Base-by-base conservation (phyloP, 2,113 vertebrate genomes). In the Poicephalus meyeri region DNA sequence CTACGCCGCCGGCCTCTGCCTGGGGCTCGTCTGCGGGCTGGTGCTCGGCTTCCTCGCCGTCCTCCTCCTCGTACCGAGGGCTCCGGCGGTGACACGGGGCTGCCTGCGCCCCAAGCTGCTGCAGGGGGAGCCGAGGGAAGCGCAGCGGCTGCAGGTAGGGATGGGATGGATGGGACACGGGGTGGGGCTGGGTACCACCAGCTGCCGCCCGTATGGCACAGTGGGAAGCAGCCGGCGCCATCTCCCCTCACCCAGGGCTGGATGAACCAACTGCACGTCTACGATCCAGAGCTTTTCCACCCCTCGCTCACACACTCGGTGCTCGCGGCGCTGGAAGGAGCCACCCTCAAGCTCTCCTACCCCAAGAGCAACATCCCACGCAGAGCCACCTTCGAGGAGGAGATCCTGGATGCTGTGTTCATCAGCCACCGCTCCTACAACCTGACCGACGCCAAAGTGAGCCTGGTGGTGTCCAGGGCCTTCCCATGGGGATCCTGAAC, bases 241-340 rank as follows among this genome's bases (percentile, higher is more conserved):
- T 23, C 24, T 86, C 26, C 28, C 33, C 87, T n/a, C 37, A 8
- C 9, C 17, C 97, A 99, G 99, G 98, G 98, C 55, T 99, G 99
- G 99, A 98, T 99, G 98, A 99, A 99, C 91, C 98, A 99, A 95
- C 97, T 98, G 79, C 96, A 97, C 3, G 44, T 44, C 25, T 99
- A 99, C 3, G 98, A 99, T 88, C 98, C 98, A 1, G 98, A 99
- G 96, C 97, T 97, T 13, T 98, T 97, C 95, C 98, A 98, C 82
- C 97, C 98, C 1, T 98, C 98, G 3, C 97, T 98, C 81, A 98
- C 98, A 12, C 98, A 99, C 77, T 99, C 98, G 0, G 99, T 99
- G 89, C 98, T 98, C 13, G 98, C 97, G 66, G 97, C 94, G 6
- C 96, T 99, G 97, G 98, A 99, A 35, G 98, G 98, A 12, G 88